Conservation (phyloP, 2,888 invertebrate genomes). For the Apomyelois bistriatella region DNA sequence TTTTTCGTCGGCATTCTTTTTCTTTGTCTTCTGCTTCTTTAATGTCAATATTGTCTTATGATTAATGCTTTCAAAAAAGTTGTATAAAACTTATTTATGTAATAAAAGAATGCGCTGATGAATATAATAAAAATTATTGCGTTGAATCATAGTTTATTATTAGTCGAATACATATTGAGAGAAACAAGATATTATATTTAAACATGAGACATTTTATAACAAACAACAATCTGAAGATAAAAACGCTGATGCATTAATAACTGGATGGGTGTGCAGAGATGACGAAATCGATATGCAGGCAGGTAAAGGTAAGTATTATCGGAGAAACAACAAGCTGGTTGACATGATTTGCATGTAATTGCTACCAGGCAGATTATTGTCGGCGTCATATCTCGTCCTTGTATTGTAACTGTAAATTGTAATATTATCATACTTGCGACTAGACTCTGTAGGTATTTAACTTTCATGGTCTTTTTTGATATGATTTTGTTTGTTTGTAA, state of each 20-base stretch:
- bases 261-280: not conserved
- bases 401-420: no score
- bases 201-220: not conserved
- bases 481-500: no score
- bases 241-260: not conserved
- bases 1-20: no score
- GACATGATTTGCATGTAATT: slow-evolving; percentile 15
- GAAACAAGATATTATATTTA: not conserved
- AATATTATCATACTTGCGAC: not conserved
- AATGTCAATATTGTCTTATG: not conserved
- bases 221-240: not conserved
- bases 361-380: slow-evolving; percentile 6
- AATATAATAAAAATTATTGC: not conserved
- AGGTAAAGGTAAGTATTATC: slow-evolving; percentile 1
- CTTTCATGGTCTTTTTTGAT: no score
- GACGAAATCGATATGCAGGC: slow-evolving; percentile 9
- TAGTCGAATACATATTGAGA: not conserved
- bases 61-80: not conserved
- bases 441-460: no score
- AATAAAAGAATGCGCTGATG: not conserved
- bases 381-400: slow-evolving; percentile 9
- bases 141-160: not conserved
- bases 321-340: slow-evolving; percentile 7
- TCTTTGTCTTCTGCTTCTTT: no score
- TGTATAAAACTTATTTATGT: not conserved